Evolutionary conservation across 2,888 invertebrate genomes (phyloP), one percentile per base, ranked within the genome.

Genomic region (Ophion obscuratus): DNA sequence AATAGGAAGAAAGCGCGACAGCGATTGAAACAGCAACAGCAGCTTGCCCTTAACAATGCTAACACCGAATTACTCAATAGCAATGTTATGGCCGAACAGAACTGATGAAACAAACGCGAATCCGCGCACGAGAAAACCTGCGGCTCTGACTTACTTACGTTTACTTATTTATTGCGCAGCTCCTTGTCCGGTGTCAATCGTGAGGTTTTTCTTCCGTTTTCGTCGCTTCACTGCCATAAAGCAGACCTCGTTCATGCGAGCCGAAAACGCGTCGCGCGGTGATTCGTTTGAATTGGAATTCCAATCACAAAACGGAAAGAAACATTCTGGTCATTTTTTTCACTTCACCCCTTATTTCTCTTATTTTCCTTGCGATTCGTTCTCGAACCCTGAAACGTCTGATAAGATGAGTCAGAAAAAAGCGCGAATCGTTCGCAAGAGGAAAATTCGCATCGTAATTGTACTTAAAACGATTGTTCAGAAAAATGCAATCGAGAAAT

Each of bases 11-110:
- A 90, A 81, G 85, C 87, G 14, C 85, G 89, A 47, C 89, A 89
- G 47, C 89, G 90, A 67, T 87, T 92, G 44, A 92, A 92, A 83
- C 90, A 92, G 80, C 88, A 93, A 70, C 91, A 92, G 76, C 90
- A 92, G 74, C 80, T 92, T 7, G 86, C 90, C 11, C 87, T 88
- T 2, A 92, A 90, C 86, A 92, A 92, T 59, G 92, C 92, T 40
- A 93, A 92, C 76, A 92, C 92, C 27, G 93, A 94, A 81, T 83
- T 93, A 73, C 87, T 94, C 10, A 92, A 91, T 78, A 90, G 90
- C 78, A 92, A 92, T 67, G 57, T 86, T 20, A 74, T 76, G 68
- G 84, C 88, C 36, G 88, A 87, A 73, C 85, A 83, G 36, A 87
- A 89, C 88, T 89, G 89, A 88, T 62, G 61, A 31, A 31, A 24